phyloP scores from a whole-genome alignment of 2,888 invertebrate species.

The Odontothrips loti region DNA sequence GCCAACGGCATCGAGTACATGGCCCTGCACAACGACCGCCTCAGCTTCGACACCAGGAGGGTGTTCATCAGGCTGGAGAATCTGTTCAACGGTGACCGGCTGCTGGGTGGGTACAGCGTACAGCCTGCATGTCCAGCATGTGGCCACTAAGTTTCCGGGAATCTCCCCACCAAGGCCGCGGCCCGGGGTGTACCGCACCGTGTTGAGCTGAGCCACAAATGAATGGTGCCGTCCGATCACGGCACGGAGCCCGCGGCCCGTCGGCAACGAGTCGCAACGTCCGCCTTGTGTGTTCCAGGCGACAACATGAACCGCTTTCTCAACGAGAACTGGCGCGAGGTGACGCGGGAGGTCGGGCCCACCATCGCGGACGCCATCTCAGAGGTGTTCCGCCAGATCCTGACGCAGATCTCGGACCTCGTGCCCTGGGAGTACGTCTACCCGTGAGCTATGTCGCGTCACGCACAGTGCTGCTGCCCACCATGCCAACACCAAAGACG shows the following conservation, averaged over 20 bases:
- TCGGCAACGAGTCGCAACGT: too few species aligned
- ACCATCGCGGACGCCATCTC: slow-evolving; percentile 45
- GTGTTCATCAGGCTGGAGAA: slow-evolving; percentile 40
- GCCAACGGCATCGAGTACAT: slow-evolving; percentile 39
- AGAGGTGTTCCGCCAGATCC: slow-evolving; percentile 39
- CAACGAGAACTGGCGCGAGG: slow-evolving; percentile 50
- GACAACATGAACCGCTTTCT: slow-evolving; percentile 49
- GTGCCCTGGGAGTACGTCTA: slow-evolving; percentile 40
- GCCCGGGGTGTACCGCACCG: too few species aligned
- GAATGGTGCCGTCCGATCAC: too few species aligned
- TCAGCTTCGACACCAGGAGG: slow-evolving; percentile 39
- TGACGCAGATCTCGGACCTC: slow-evolving; percentile 40
- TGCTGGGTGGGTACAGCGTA: slow-evolving; percentile 38
- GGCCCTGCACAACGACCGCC: slow-evolving; percentile 38
- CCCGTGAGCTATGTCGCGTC: too few species aligned
- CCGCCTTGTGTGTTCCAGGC: slow-evolving; percentile 39
- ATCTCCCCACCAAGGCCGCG: too few species aligned
- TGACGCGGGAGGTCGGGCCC: slow-evolving; percentile 46
- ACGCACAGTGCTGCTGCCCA: slow-evolving; percentile 16
- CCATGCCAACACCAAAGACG: too few species aligned
- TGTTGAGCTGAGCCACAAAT: too few species aligned
- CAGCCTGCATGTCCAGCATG: too few species aligned
- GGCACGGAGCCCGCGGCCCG: too few species aligned
- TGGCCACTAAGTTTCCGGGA: too few species aligned
- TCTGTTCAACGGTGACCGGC: slow-evolving; percentile 41